Evolutionary conservation across 2,797 vertebrate genomes (phyloP), one percentile per base, ranked within the genome.

Genomic region (Bovichtus variegatus): DNA sequence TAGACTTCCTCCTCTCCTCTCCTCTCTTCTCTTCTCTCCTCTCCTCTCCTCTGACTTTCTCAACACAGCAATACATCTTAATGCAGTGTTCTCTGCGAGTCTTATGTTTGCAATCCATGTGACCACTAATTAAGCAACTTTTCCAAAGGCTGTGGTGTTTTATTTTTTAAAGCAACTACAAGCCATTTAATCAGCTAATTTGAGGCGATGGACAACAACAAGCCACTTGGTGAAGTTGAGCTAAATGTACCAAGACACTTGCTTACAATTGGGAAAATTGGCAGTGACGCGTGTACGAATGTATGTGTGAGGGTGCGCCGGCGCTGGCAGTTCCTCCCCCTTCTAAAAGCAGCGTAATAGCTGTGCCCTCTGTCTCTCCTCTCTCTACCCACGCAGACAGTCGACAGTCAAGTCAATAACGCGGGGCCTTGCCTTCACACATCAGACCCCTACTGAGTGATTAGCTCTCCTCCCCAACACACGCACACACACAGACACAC

Each of bases 361-460:
- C 89, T 54, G 69, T 87, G 73, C 89, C 84, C 91, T 91, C 85
- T 84, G 78, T 82, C 88, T 91, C 89, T 89, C 89, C 89, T 88
- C 85, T 76, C 70, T 70, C 84, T 88, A 80, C 91, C 90, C 89
- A 91, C 90, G 68, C 92, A 91, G 88, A 89, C 89, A 90, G 85
- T 84, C 79, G 65, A 84, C 89, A 90, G 89, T 89, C 82, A 84
- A 93, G 91, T 93, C 92, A 92, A 91, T 94, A 92, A 92, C 71
- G 46, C 83, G 57, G 71, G 89, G 94, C 88, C 83, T 89, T 89
- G 85, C 91, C 86, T 90, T 92, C 91, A 81, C 90, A 90, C 90
- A 91, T 91, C 90, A 91, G 88, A 91, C 83, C 89, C 91, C 89
- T 67, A 85, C 89, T 90, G 92, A 93, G 93, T 93, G 92, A 93